Evolutionary conservation across 2,888 invertebrate genomes (phyloP).

Genomic region (Dasysyrphus albostriatus): DNA sequence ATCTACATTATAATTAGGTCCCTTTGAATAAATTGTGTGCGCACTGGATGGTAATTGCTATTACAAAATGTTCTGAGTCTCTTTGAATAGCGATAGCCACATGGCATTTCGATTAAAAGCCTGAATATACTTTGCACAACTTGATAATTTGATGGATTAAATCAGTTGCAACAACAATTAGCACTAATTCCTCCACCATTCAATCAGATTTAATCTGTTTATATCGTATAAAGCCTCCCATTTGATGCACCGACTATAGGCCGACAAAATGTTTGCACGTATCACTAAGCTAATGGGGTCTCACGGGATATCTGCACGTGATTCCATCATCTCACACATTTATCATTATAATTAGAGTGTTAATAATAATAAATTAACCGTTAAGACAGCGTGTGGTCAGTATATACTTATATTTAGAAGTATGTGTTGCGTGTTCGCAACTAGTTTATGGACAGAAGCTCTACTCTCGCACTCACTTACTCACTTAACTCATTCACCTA

Average conservation of each 20-base stretch:
- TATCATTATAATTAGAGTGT: slow-evolving; percentile 54
- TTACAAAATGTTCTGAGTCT: slow-evolving; percentile 13
- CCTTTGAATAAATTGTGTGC: slow-evolving; percentile 21
- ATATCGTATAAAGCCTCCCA: slow-evolving; percentile 3
- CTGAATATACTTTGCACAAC: slow-evolving; percentile 1
- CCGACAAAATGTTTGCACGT: slow-evolving; percentile 36
- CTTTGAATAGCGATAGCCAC: neutral
- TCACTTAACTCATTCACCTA: slow-evolving; percentile 59
- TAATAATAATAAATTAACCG: slow-evolving; percentile 63
- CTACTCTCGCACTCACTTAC: neutral
- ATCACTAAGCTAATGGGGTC: slow-evolving; percentile 13
- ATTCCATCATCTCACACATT: slow-evolving; percentile 28
- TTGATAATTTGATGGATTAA: slow-evolving; percentile 37
- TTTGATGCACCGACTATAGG: slow-evolving; percentile 26
- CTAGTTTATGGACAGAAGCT: slow-evolving; percentile 33
- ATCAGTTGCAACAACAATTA: slow-evolving; percentile 49
- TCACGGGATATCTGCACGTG: slow-evolving; percentile 31
- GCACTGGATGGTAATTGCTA: neutral
- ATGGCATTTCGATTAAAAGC: neutral
- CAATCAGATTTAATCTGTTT: slow-evolving; percentile 31
- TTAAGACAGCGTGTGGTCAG: slow-evolving; percentile 42
- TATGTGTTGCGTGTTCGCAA: slow-evolving; percentile 19
- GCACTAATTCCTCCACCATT: slow-evolving; percentile 38
- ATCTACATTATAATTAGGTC: slow-evolving; percentile 29
- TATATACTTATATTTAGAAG: slow-evolving; percentile 4